These are phyloP conservation scores for Megaleporinus macrocephalus DNA, from an alignment of 2,113 vertebrate species.

Conservation along the genomic window DNA sequence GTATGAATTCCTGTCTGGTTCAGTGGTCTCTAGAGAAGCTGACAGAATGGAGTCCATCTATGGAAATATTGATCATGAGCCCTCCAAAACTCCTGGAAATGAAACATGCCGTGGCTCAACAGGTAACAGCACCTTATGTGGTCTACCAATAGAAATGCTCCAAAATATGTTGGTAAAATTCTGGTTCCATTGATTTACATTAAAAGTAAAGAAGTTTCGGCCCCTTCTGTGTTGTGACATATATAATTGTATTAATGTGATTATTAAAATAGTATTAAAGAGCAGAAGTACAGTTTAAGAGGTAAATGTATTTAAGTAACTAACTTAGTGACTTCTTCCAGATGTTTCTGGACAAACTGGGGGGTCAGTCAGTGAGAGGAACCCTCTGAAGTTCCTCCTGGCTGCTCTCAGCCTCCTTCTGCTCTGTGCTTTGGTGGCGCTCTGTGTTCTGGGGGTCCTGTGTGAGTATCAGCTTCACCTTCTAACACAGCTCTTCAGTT, in stretches of 20 bases:
- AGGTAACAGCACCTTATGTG: not conserved
- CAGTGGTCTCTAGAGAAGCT: not conserved
- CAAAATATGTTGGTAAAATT: too few species aligned
- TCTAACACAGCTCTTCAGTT: too few species aligned
- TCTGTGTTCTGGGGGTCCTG: not conserved
- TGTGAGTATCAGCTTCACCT: conserved; percentile 25
- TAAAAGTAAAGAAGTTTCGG: too few species aligned
- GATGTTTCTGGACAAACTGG: not conserved
- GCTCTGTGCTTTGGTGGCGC: conserved; percentile 7
- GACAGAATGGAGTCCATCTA: not conserved
- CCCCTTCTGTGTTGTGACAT: too few species aligned
- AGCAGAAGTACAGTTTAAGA: too few species aligned
- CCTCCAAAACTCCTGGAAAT: not conserved
- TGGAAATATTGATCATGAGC: not conserved
- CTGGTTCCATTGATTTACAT: too few species aligned
- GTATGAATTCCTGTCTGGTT: not conserved
- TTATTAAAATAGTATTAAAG: too few species aligned
- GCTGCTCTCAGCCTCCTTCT: not conserved
- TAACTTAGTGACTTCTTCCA: not conserved
- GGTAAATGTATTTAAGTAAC: too few species aligned
- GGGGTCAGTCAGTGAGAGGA: not conserved
- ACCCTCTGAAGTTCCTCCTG: not conserved
- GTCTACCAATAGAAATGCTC: too few species aligned
- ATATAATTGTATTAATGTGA: too few species aligned
- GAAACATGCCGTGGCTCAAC: not conserved